These are phyloP conservation scores for Rousettus leschenaultii DNA, from an alignment of 2,113 vertebrate species.

Conservation along the genomic window DNA sequence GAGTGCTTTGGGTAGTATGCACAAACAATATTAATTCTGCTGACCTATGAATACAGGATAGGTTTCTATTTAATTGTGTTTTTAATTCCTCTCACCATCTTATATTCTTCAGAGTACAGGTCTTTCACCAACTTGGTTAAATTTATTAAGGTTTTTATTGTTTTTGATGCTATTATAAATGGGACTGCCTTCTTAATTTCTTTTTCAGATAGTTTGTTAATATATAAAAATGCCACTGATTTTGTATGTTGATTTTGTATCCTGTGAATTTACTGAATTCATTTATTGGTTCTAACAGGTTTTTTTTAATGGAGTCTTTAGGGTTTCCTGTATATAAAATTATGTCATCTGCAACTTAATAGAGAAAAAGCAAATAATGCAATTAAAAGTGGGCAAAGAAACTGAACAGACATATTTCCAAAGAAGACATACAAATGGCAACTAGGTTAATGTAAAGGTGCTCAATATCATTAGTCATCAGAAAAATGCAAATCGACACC, in stretches of 20 bases:
- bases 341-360: background rate
- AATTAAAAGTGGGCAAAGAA: background rate
- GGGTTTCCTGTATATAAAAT: background rate
- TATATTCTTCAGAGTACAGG: background rate
- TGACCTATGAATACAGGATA: background rate
- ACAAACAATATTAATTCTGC: background rate
- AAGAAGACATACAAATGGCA: background rate
- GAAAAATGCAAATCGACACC: no score
- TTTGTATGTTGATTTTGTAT: no score
- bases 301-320: background rate
- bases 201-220: background rate
- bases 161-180: background rate
- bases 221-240: no score
- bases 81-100: background rate
- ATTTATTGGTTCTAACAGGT: background rate
- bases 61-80: background rate
- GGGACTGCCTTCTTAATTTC: background rate
- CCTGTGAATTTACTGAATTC: no score
- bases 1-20: background rate
- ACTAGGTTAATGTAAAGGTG: no score
- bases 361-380: background rate
- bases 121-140: background rate
- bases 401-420: background rate
- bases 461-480: no score
- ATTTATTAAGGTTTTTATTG: background rate